Percentiles rank a stretch among this genome's conserved stretches.
These are phyloP conservation scores for Diprion similis DNA, from an alignment of 1,140 invertebrate species.

Conservation along the genomic window DNA sequence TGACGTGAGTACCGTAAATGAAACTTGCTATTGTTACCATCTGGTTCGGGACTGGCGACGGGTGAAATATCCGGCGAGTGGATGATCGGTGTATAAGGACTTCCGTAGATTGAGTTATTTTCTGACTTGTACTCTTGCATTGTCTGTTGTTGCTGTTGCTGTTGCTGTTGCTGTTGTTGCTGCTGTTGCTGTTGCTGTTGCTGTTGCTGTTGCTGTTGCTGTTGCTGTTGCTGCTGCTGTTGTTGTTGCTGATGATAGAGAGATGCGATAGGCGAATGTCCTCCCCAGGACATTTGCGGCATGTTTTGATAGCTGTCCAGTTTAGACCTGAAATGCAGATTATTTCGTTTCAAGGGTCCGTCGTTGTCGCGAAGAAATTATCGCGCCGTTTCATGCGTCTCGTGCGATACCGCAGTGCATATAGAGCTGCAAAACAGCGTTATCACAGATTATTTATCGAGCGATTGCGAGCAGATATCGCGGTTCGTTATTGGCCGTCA, in stretches of 20 bases:
- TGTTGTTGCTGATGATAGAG: constrained; percentile 57
- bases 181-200: constrained; percentile 52
- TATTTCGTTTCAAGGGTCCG: constrained; percentile 11
- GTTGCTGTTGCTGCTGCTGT: constrained; percentile 50
- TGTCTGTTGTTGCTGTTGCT: constrained; percentile 49
- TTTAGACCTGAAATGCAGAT: constrained; percentile 49
- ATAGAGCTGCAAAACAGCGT: too few relatives aligned
- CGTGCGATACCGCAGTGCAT: too few relatives aligned
- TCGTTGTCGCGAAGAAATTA: too few relatives aligned
- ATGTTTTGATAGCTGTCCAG: constrained; percentile 60
- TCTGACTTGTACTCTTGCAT: constrained; percentile 61
- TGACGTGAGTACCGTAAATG: background rate
- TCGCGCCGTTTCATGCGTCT: too few relatives aligned
- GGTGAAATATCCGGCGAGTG: constrained; percentile 59
- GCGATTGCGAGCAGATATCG: too few relatives aligned
- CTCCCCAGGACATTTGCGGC: constrained; percentile 57
- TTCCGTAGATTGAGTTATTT: constrained; percentile 60
- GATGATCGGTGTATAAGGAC: constrained; percentile 60
- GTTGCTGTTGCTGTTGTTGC: constrained; percentile 49
- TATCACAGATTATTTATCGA: too few relatives aligned
- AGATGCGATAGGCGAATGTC: constrained; percentile 59
- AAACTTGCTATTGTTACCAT: constrained; percentile 46
- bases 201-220: constrained; percentile 52
- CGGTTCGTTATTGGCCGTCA: too few relatives aligned
- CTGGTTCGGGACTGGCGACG: constrained; percentile 59